phyloP scores from a whole-genome alignment of 1,140 invertebrate genomes.

The Lepeophtheirus salmonis region DNA sequence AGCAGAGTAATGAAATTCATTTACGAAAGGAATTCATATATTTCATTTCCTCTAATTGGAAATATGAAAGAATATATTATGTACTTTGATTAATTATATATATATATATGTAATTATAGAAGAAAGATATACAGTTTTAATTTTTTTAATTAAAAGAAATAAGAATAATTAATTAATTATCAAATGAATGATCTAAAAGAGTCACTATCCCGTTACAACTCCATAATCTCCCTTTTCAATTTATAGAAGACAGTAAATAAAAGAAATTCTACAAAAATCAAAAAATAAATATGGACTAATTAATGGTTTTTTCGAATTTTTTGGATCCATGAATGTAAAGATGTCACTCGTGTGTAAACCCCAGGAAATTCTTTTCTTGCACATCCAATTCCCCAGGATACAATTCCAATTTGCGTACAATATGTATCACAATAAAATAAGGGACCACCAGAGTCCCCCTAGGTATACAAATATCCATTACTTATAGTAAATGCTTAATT shows the following conservation, averaged over 20 bases:
- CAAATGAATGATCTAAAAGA: too few relatives aligned
- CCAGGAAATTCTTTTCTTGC: constrained; percentile 24
- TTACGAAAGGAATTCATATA: too few relatives aligned
- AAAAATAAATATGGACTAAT: not conserved
- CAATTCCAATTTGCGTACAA: constrained; percentile 35
- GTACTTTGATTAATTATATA: too few relatives aligned
- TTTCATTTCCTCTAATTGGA: too few relatives aligned
- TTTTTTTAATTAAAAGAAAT: too few relatives aligned
- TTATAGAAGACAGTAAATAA: not conserved
- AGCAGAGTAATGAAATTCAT: too few relatives aligned
- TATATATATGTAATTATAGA: too few relatives aligned
- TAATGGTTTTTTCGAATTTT: not conserved
- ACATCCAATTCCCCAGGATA: constrained; percentile 29
- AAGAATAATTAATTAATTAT: too few relatives aligned
- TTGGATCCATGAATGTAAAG: constrained; percentile 24
- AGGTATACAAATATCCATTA: not conserved
- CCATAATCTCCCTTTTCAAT: too few relatives aligned
- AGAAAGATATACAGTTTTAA: too few relatives aligned
- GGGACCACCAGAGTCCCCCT: constrained; percentile 15
- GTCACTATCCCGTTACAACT: too few relatives aligned
- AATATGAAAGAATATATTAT: too few relatives aligned
- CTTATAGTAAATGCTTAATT: not conserved
- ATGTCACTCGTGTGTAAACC: constrained; percentile 26
- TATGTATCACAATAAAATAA: not conserved
- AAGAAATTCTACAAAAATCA: not conserved